Conservation (phyloP, 1,140 invertebrate species). For the Drosophila trapezifrons region DNA sequence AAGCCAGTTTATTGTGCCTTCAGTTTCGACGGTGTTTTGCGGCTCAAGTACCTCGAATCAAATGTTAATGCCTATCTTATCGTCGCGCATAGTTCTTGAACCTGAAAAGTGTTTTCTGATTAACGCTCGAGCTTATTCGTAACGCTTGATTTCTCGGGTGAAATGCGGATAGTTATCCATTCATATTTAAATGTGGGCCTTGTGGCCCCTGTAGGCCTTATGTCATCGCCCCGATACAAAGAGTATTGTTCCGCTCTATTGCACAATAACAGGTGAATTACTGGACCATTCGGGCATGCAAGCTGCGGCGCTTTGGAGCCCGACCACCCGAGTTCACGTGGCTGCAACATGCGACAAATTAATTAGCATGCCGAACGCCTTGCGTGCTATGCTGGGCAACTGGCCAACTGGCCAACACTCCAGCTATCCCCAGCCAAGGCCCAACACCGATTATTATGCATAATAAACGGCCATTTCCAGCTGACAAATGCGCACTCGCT, state of each 20-base stretch:
- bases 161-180: slow-evolving; percentile 28
- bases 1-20: slow-evolving; percentile 29
- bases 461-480: slow-evolving; percentile 48
- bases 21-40: slow-evolving; percentile 15
- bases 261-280: slow-evolving; percentile 62
- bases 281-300: slow-evolving; percentile 55
- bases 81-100: slow-evolving; percentile 40
- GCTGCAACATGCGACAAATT: slow-evolving; percentile 69
- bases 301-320: slow-evolving; percentile 24
- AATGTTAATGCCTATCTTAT: slow-evolving; percentile 53
- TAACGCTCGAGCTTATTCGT: background rate
- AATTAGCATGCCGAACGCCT: slow-evolving; percentile 58
- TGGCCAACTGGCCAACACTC: background rate
- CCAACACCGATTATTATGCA: slow-evolving; percentile 28
- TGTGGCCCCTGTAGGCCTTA: background rate
- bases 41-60: slow-evolving; percentile 3
- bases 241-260: slow-evolving; percentile 61
- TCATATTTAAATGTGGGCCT: slow-evolving; percentile 13
- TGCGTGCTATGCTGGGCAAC: slow-evolving; percentile 44
- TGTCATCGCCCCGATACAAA: slow-evolving; percentile 14
- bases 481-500: slow-evolving; percentile 29
- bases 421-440: background rate
- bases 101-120: slow-evolving; percentile 27
- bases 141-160: slow-evolving; percentile 9
- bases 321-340: slow-evolving; percentile 54